Evolutionary conservation across 2,113 vertebrate species (phyloP).

Genomic region (Rhea pennata): DNA sequence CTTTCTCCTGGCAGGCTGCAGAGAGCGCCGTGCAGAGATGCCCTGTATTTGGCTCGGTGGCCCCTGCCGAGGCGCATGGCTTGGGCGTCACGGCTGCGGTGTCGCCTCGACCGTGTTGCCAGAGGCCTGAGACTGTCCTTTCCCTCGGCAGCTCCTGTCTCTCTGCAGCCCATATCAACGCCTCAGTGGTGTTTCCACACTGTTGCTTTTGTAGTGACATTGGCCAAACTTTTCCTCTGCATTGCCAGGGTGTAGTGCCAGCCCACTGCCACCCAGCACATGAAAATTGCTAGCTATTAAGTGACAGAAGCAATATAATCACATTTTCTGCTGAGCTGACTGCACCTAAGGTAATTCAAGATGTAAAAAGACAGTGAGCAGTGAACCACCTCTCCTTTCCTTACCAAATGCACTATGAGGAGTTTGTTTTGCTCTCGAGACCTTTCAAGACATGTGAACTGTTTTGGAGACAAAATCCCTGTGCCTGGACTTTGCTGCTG

Average conservation of each 20-base stretch:
- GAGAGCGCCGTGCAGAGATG: neutral
- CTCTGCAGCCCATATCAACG: neutral
- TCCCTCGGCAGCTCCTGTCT: neutral
- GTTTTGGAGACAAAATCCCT: neutral
- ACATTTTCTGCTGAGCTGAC: accelerated
- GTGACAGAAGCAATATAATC: neutral
- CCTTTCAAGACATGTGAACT: neutral
- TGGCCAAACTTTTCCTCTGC: neutral
- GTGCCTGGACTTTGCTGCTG: accelerated
- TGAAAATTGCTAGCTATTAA: neutral
- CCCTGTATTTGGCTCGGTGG: accelerated
- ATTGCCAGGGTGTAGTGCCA: neutral
- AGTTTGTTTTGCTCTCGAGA: neutral
- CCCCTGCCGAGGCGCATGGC: neutral
- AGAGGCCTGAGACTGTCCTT: neutral
- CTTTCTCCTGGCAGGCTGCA: neutral
- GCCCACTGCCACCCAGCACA: accelerated
- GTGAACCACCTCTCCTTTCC: neutral
- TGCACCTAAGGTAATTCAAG: neutral
- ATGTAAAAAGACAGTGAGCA: neutral
- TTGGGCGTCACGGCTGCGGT: neutral
- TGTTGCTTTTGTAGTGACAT: neutral
- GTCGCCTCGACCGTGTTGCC: no score
- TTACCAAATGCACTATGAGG: accelerated
- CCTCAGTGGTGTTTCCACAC: accelerated